These are phyloP conservation scores for Dicrurus megarhynchus DNA, from an alignment of 2,113 vertebrate genomes.

Conservation along the genomic window DNA sequence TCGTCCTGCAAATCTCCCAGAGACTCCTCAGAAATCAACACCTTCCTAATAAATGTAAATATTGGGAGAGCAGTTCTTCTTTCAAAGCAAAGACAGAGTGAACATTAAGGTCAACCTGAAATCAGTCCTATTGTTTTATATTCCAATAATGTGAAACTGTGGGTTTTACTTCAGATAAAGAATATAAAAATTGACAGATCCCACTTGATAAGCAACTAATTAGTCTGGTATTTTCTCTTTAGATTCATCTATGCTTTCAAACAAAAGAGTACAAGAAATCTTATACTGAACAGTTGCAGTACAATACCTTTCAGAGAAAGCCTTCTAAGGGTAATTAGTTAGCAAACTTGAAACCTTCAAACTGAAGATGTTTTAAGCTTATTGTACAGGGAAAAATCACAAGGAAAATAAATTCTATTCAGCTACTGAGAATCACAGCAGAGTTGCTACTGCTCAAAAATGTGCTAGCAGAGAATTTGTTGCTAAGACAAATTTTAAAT, in stretches of 20 bases:
- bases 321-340: neutral
- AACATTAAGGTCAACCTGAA: neutral
- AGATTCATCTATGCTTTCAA: neutral
- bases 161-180: neutral
- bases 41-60: neutral
- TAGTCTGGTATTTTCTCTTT: neutral
- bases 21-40: neutral
- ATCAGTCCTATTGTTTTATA: neutral
- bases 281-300: neutral
- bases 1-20: neutral
- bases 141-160: neutral
- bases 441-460: neutral
- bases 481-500: neutral
- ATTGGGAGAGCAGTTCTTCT: neutral
- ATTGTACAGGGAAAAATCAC: neutral
- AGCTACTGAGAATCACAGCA: neutral
- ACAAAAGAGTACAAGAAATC: neutral
- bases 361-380: neutral
- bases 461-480: neutral
- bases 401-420: neutral
- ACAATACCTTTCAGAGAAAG: neutral
- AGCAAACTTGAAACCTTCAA: conserved; percentile 12
- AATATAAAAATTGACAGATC: neutral
- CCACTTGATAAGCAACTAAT: neutral
- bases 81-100: neutral